Evolutionary conservation across 2,888 invertebrate genomes (phyloP).

Genomic region (Pammene aurita): DNA sequence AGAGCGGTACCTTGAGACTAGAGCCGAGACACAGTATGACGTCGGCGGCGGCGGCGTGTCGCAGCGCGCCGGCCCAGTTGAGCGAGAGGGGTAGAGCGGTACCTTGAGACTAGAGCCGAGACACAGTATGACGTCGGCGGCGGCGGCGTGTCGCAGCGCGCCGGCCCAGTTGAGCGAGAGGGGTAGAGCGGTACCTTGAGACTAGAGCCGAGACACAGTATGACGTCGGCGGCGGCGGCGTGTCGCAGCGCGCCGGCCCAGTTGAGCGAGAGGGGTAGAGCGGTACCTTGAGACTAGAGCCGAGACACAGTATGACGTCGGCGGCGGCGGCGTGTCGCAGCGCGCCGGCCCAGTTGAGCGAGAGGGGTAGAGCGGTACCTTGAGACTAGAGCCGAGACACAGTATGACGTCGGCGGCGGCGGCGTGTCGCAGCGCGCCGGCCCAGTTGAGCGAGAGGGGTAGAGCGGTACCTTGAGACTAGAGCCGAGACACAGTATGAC

Average conservation of each 20-base stretch:
- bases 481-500: constrained; percentile 86
- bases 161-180: too few relatives aligned
- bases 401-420: constrained; percentile 85
- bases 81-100: too few relatives aligned
- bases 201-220: constrained; percentile 83
- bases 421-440: constrained; percentile 50
- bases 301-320: constrained; percentile 84
- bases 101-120: too few relatives aligned
- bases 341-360: constrained; percentile 65
- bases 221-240: constrained; percentile 96
- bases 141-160: constrained; percentile 86
- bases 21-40: background rate
- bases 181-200: too few relatives aligned
- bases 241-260: constrained; percentile 66
- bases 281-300: too few relatives aligned
- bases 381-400: too few relatives aligned
- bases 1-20: too few relatives aligned
- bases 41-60: constrained; percentile 78
- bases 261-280: too few relatives aligned
- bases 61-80: too few relatives aligned
- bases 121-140: constrained; percentile 88
- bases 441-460: too few relatives aligned
- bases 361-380: too few relatives aligned
- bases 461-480: too few relatives aligned
- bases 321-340: constrained; percentile 79